A percentile compares a stretch with the other conserved stretches of the same genome.
phyloP scores from a whole-genome alignment of 2,113 vertebrate genomes.

The Acanthochromis polyacanthus region DNA sequence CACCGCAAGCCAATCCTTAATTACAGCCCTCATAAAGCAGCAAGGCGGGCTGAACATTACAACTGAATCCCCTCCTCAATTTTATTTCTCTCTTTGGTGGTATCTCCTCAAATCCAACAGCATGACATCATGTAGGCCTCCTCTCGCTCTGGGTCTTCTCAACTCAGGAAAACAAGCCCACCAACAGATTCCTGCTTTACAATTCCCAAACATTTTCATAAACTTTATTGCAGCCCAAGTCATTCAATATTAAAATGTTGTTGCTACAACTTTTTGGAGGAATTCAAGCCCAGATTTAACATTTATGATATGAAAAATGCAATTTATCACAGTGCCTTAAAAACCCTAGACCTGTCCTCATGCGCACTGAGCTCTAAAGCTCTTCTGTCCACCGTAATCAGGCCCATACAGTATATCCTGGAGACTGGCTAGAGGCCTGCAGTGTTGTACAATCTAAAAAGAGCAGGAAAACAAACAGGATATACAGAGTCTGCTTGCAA shows the following conservation, averaged over 20 bases:
- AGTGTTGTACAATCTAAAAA: not conserved
- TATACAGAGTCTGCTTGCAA: slow-evolving; percentile 43
- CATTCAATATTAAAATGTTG: slow-evolving; percentile 9
- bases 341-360: not conserved
- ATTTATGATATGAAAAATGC: not conserved
- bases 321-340: not conserved
- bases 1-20: slow-evolving; percentile 73
- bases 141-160: slow-evolving; percentile 54
- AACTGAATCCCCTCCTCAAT: slow-evolving; percentile 61
- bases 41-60: slow-evolving; percentile 56
- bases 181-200: slow-evolving; percentile 52
- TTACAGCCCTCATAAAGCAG: slow-evolving; percentile 71
- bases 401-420: slow-evolving; percentile 30
- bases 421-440: slow-evolving; percentile 14
- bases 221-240: slow-evolving; percentile 13
- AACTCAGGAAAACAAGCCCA: slow-evolving; percentile 65
- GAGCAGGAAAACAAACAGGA: slow-evolving; percentile 31
- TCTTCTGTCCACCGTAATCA: slow-evolving; percentile 41
- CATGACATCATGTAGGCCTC: slow-evolving; percentile 74
- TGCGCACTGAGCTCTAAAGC: slow-evolving; percentile 27
- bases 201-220: slow-evolving; percentile 27
- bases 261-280: slow-evolving; percentile 3
- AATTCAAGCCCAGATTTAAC: slow-evolving; percentile 3
- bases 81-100: slow-evolving; percentile 67
- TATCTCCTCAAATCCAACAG: slow-evolving; percentile 64